These are phyloP conservation scores for Pangasius djambal DNA, from an alignment of 2,797 vertebrate species.

Conservation along the genomic window DNA sequence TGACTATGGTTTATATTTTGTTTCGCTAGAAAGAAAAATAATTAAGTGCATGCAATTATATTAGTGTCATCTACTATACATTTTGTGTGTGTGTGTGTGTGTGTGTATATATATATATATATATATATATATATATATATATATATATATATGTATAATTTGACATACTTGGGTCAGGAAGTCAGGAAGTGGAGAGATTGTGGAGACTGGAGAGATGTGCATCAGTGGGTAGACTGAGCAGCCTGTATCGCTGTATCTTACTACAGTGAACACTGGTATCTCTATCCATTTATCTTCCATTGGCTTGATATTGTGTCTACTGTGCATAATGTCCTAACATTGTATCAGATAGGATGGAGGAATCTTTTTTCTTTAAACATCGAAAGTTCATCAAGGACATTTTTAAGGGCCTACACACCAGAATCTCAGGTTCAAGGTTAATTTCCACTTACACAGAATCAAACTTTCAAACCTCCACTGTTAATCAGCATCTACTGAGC, in stretches of 20 bases:
- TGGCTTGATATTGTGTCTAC: constrained; percentile 31
- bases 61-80: not conserved
- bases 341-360: constrained; percentile 28
- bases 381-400: constrained; percentile 19
- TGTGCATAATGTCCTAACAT: constrained; percentile 33
- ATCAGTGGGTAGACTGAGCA: constrained; percentile 66
- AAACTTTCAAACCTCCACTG: not conserved
- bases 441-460: constrained; percentile 4
- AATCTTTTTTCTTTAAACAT: constrained; percentile 7
- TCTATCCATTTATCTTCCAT: constrained; percentile 23
- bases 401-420: not conserved
- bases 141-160: not conserved
- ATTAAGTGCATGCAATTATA: not conserved
- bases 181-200: constrained; percentile 7
- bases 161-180: constrained; percentile 48
- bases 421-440: not conserved
- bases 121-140: no score
- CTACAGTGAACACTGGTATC: constrained; percentile 28
- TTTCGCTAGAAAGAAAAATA: not conserved
- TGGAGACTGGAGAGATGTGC: constrained; percentile 48
- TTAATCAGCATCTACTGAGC: not conserved
- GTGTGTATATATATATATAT: no score
- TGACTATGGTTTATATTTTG: not conserved
- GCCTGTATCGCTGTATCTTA: constrained; percentile 44
- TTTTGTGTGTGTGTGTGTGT: no score